Evolutionary conservation across 2,113 vertebrate genomes (phyloP).

Genomic region (Tachysurus fulvidraco): DNA sequence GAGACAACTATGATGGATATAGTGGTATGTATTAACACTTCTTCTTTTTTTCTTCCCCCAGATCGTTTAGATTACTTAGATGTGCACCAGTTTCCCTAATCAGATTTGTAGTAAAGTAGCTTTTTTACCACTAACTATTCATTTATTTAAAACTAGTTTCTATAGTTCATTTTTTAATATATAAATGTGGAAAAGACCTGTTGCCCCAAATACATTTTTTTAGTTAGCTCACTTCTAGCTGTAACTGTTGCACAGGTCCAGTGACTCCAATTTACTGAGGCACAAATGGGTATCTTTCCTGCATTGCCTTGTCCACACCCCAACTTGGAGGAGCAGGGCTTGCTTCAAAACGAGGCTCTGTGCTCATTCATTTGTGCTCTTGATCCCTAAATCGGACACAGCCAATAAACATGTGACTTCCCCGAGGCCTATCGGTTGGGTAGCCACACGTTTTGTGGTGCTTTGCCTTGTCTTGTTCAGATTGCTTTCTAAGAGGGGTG

Average conservation of each 20-base stretch:
- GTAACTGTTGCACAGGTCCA: not conserved
- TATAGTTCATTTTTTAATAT: not conserved
- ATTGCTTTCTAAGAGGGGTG: slow-evolving; percentile 61
- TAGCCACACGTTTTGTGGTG: slow-evolving; percentile 39
- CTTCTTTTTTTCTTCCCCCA: not conserved
- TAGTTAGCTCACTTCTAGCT: not conserved
- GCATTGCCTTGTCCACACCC: not conserved
- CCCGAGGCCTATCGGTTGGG: not conserved
- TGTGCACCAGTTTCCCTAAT: slow-evolving; percentile 1
- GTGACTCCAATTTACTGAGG: not conserved
- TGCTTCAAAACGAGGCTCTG: not conserved
- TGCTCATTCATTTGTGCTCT: not conserved
- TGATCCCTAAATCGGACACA: slow-evolving; percentile 17
- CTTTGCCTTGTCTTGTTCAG: slow-evolving; percentile 49
- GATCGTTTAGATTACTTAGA: not conserved
- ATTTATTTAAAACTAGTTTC: not conserved
- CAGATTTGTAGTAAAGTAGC: not conserved
- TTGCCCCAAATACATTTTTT: not conserved
- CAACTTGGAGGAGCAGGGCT: not conserved
- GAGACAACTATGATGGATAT: slow-evolving; percentile 94
- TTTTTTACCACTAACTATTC: not conserved
- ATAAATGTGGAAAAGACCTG: not conserved
- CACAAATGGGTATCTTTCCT: not conserved
- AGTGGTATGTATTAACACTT: slow-evolving; percentile 77
- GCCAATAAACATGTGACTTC: slow-evolving; percentile 9